Conservation (phyloP, 2,113 vertebrate species). For the Capreolus pygargus region DNA sequence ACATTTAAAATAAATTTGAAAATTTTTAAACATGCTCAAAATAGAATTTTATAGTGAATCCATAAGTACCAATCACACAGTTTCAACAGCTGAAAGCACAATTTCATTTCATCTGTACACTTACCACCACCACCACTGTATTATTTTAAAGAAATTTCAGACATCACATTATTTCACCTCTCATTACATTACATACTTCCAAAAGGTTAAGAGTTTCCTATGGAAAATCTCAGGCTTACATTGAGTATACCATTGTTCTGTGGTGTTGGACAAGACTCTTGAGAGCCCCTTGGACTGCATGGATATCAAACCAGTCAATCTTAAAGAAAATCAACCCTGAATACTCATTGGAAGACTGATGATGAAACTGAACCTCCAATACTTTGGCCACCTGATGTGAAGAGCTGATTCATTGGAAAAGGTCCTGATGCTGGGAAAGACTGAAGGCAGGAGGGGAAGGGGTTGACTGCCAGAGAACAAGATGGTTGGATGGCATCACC, state of each 20-base stretch:
- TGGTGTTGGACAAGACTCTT: not conserved
- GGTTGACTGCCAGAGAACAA: not conserved
- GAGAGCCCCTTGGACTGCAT: not conserved
- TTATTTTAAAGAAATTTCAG: slow-evolving; percentile 33
- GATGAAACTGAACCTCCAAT: not conserved
- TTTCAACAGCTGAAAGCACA: not conserved
- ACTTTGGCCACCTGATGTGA: not conserved
- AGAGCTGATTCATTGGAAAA: not conserved
- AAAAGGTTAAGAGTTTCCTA: not conserved
- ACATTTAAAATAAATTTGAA: not conserved
- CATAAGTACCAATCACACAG: not conserved
- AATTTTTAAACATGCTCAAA: not conserved
- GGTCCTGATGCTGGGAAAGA: not conserved
- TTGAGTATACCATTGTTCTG: not conserved
- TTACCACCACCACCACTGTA: not conserved
- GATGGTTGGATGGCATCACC: not conserved
- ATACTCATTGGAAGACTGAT: not conserved
- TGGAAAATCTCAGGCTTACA: not conserved
- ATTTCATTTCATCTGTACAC: not conserved
- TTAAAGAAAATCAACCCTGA: not conserved
- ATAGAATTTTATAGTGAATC: slow-evolving; percentile 8
- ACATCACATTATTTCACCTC: not conserved
- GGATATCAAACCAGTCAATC: not conserved
- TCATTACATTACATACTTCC: not conserved
- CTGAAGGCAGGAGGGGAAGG: not conserved